Evolutionary conservation across 92 coral and sea anemone species (phyloP).

Genomic region (Anthopleura xanthogrammica): DNA sequence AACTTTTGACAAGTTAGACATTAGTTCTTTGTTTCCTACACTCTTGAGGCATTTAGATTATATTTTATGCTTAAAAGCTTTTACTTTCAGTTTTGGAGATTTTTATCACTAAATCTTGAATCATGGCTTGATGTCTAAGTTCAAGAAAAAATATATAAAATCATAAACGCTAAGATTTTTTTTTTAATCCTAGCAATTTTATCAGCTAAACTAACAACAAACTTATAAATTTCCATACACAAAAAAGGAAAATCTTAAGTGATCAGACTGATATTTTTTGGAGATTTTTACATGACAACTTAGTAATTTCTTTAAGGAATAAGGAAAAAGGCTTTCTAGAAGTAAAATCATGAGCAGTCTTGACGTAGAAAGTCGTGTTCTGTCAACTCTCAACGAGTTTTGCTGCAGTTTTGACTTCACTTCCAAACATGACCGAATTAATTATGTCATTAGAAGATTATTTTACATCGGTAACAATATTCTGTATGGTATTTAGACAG

Average conservation of each 20-base stretch:
- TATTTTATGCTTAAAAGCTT: background rate
- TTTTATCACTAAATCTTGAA: background rate
- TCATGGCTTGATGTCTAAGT: background rate
- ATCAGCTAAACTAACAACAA: background rate
- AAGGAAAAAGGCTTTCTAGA: background rate
- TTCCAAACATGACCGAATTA: background rate
- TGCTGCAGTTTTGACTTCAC: background rate
- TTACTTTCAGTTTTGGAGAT: background rate
- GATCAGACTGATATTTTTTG: background rate
- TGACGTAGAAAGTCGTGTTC: background rate
- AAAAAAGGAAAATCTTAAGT: background rate
- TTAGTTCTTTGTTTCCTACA: background rate
- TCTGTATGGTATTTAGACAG: background rate
- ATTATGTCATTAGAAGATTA: conserved; percentile 8
- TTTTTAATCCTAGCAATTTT: background rate
- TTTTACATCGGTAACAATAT: background rate
- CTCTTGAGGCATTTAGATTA: background rate
- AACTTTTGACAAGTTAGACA: conserved; percentile 3
- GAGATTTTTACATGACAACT: background rate
- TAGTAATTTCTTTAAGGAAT: background rate
- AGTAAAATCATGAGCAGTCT: background rate
- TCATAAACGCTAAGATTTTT: background rate
- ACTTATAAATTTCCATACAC: background rate
- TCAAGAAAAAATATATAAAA: background rate
- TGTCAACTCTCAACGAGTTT: background rate